Conservation (phyloP, 2,888 invertebrate species). For the Limenitis camilla region DNA sequence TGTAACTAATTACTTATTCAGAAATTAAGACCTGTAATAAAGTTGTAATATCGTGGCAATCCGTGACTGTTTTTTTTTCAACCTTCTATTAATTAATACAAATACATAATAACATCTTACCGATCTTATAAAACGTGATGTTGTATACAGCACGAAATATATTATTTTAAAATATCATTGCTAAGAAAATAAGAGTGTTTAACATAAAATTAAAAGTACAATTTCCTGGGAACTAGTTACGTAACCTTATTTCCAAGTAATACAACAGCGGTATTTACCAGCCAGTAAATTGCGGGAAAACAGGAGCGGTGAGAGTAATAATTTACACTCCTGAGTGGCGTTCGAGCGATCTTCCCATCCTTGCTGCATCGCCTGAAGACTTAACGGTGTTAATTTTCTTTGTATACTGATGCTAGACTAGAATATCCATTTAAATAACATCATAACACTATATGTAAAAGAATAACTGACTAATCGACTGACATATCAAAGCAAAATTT, state of each 20-base stretch:
- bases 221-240: not conserved
- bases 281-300: constrained; percentile 44
- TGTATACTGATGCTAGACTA: not conserved
- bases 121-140: no score
- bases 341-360: constrained; percentile 48
- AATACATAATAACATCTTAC: no score
- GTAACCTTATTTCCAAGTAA: constrained; percentile 11
- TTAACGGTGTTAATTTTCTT: constrained; percentile 26
- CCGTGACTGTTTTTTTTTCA: no score
- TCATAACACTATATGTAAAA: not conserved
- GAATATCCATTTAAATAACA: not conserved
- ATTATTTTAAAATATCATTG: not conserved
- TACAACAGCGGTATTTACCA: constrained; percentile 21
- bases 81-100: no score
- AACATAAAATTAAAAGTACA: not conserved
- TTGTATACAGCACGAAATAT: not conserved
- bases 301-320: constrained; percentile 46
- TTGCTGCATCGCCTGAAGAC: constrained; percentile 35
- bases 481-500: no score
- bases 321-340: constrained; percentile 45
- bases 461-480: no score
- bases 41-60: no score
- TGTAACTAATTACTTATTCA: no score
- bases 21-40: no score
- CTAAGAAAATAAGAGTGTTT: not conserved